These are phyloP conservation scores for Oreonectes daqikongensis DNA, from an alignment of 2,797 vertebrate genomes.

Conservation along the genomic window DNA sequence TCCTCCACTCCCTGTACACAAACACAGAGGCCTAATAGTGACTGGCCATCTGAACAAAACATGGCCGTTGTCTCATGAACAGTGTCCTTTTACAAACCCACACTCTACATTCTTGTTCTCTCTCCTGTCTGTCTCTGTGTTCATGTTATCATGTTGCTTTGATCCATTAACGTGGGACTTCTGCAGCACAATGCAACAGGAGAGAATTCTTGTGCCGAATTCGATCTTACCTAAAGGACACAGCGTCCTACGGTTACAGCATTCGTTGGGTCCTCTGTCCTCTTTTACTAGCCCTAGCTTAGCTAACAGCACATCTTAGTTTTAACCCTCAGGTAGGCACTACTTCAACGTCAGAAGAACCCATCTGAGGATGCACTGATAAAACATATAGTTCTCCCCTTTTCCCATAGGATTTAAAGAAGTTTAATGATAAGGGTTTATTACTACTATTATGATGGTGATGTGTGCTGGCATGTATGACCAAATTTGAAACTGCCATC, in stretches of 20 bases:
- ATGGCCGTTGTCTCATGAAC: conserved; percentile 34
- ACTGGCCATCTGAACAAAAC: conserved; percentile 46
- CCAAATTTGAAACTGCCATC: not conserved
- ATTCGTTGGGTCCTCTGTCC: conserved; percentile 6
- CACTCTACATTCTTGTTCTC: not conserved
- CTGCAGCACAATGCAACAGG: conserved; percentile 22
- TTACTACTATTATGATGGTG: not conserved
- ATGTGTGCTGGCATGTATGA: not conserved
- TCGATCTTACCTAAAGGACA: not conserved
- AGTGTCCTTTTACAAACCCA: conserved; percentile 40
- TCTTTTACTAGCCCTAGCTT: not conserved
- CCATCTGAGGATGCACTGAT: not conserved
- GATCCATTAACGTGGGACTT: conserved; percentile 5
- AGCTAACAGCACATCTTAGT: not conserved
- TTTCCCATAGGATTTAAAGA: too few relatives aligned
- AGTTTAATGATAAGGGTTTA: not conserved
- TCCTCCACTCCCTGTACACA: conserved; percentile 26
- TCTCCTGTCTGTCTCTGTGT: not conserved
- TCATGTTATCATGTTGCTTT: conserved; percentile 20
- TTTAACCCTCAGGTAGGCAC: not conserved
- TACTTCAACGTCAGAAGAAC: not conserved
- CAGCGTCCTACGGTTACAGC: not conserved
- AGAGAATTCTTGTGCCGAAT: not conserved
- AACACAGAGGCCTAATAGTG: conserved; percentile 27
- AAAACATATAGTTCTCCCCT: too few relatives aligned